Base-by-base conservation (phyloP, 2,888 invertebrate genomes). In the Ernsta delagoae region DNA sequence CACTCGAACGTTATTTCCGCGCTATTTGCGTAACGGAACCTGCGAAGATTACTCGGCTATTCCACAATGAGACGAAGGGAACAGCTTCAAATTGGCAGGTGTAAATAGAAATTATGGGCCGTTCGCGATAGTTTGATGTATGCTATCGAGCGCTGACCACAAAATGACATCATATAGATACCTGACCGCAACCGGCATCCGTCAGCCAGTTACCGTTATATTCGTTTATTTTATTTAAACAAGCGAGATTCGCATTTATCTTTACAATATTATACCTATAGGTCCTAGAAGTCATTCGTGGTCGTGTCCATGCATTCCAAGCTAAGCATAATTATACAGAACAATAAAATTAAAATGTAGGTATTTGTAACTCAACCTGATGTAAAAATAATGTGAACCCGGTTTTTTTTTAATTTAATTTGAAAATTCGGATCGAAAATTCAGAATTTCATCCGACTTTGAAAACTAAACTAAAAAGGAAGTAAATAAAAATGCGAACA, bases 61-160 rank as follows among this genome's bases (percentile, higher is more conserved):
- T 57, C 57, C 36, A 11, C 57, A 12, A 31, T 57, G 12, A 57
- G 57, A 36, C 48, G 4, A 50, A 59, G 6, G 11, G 34, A 39
- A 41, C 56, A 50, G 31, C 50, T 61, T 5, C 24, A 54, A 56
- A 54, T 56, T 54, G 45, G 43, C 60, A 66, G 60, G 53, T 45
- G 60, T 45, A 36, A 54, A 60, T 59, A 61, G 60, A 60, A 60
- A 61, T 67, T 61, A 54, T 54, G 60, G 60, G 43, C 16, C 60
- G 53, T 43, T 43, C 16, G 53, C 36, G 54, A 59, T 59, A 45
- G 60, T 31, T 54, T 16, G 36, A 67, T 60, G 16, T 9, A 41
- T 36, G 43, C 31, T 56, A 34, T 67, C 2, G 60, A 59, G 31
- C 24, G 48, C 31, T 45, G 31, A 66, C 66, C 66, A 66, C 59